These are phyloP conservation scores for Dolichoris vasculosae DNA, from an alignment of 1,140 invertebrate genomes.

Conservation along the genomic window DNA sequence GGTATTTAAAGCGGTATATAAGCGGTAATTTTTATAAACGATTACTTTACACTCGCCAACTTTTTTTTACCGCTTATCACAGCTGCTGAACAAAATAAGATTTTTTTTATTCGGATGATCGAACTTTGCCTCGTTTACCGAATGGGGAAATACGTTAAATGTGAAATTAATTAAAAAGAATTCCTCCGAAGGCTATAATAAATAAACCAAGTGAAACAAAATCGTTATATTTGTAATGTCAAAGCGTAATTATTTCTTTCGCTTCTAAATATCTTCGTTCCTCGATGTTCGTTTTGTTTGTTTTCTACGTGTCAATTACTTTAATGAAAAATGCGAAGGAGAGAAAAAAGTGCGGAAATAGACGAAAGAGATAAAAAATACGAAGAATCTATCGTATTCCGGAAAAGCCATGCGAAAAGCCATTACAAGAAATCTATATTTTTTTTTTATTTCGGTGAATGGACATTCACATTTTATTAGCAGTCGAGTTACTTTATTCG, in stretches of 20 bases:
- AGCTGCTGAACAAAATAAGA: not conserved
- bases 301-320: not conserved
- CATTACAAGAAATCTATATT: not conserved
- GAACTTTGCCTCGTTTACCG: not conserved
- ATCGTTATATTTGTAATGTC: not conserved
- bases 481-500: conserved; percentile 61
- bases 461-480: not conserved
- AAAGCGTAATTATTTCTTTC: not conserved
- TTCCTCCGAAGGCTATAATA: too few relatives aligned
- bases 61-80: not conserved
- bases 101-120: not conserved
- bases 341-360: conserved; percentile 41
- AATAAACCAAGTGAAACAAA: not conserved
- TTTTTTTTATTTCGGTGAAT: not conserved
- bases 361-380: conserved; percentile 52
- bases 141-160: not conserved
- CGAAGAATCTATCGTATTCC: not conserved
- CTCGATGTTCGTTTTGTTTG: not conserved
- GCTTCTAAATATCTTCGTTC: not conserved
- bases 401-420: not conserved
- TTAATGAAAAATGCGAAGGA: not conserved
- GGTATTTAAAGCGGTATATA: conserved; percentile 6
- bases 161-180: not conserved
- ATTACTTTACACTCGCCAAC: too few relatives aligned
- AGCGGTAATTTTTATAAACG: not conserved